Evolutionary conservation across 1,140 invertebrate genomes (phyloP).

Genomic region (Drosophila rhopaloa): DNA sequence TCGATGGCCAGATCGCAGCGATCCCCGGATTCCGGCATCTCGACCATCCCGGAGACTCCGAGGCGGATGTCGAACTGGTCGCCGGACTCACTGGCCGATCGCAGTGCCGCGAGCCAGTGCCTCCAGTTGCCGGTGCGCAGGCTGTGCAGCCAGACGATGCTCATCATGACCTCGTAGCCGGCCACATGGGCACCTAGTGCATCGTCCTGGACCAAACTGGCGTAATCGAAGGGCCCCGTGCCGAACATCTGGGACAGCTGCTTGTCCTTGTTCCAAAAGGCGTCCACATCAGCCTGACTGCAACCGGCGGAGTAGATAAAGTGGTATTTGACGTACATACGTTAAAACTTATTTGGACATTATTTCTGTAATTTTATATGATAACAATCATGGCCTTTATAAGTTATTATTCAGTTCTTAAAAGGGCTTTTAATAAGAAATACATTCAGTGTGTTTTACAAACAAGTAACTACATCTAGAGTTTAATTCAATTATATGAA

Average conservation of each 20-base stretch:
- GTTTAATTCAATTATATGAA: no score
- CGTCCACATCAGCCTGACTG: conserved; percentile 3
- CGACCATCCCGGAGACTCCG: conserved; percentile 34
- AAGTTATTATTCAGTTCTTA: no score
- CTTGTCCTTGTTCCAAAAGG: conserved; percentile 4
- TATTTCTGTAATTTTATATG: no score
- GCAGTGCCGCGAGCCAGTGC: conserved; percentile 37
- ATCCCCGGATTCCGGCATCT: conserved; percentile 8
- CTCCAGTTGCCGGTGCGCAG: conserved; percentile 51
- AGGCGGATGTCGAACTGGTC: conserved; percentile 38
- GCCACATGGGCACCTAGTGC: not conserved
- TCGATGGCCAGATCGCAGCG: conserved; percentile 38
- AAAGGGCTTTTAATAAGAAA: no score
- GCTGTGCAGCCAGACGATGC: conserved; percentile 35
- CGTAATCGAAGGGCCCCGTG: conserved; percentile 15
- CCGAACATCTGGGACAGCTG: conserved; percentile 20
- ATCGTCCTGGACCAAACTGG: conserved; percentile 31
- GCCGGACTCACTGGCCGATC: conserved; percentile 11
- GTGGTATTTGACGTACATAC: no score
- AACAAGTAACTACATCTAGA: no score
- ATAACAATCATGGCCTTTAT: no score
- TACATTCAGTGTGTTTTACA: no score
- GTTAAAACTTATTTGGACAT: no score
- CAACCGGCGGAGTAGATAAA: not conserved
- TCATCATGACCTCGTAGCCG: conserved; percentile 28